Evolutionary conservation across 2,113 vertebrate species (phyloP), one percentile per base, ranked within the genome.

Genomic region (Chroicocephalus ridibundus): DNA sequence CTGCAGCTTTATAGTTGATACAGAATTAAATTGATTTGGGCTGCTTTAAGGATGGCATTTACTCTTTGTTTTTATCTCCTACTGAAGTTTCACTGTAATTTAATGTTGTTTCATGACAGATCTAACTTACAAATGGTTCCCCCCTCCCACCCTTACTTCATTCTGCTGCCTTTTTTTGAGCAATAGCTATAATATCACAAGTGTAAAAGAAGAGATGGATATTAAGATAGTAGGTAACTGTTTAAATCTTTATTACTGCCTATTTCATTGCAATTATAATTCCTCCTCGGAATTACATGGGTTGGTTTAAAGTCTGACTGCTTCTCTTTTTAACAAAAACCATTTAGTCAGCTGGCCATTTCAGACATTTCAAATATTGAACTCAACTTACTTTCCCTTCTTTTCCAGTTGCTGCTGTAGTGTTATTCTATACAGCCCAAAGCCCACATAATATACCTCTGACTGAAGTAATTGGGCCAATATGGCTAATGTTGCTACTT

Each of bases 401-500:
- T 97, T 94, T 97, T 98, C 51, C 97, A 99, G 99, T 98, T 97
- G 98, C 98, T 40, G 99, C 99, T 88, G 97, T 99, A 55, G 97
- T 98, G 92, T 98, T 99, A 88, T 99, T 99, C 84, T 98, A 70
- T 95, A 98, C 97, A 95, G 95, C 98, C 96, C 98, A 98, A 71
- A 98, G 98, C 95, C 97, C 98, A 86, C 99, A 99, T 97, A 98
- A 97, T 94, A 99, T 99, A 96, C 99, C 99, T 51, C 97, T 98
- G 94, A 99, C 99, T 1, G 99, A 99, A 98, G 99, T 99, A 93
- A 98, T 99, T 57, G 99, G 99, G 71, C 99, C 99, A 24, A 44
- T 99, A 98, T 99, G 99, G 99, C 98, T 99, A 46, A 99, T 99
- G 99, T 92, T 99, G 97, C 98, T 99, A 57, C 98, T 99, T 93